Evolutionary conservation across 1,140 invertebrate genomes (phyloP).

Genomic region (Oppia nitens): DNA sequence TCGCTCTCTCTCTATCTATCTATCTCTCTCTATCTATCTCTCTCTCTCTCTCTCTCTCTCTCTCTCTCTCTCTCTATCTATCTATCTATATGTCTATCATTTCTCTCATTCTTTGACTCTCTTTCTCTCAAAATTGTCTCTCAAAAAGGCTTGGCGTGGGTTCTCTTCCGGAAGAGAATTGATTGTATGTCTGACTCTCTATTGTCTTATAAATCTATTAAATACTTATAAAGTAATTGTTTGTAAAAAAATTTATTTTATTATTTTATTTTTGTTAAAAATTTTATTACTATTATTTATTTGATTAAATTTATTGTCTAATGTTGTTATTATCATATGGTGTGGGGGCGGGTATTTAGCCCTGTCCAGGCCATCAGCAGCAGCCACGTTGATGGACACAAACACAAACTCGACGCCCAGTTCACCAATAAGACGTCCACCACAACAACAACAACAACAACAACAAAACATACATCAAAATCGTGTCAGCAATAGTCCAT

Average conservation of each 20-base stretch:
- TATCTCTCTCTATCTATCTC: no score
- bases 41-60: no score
- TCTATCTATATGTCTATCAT: no score
- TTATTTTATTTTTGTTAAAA: constrained; percentile 5
- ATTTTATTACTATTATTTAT: constrained; percentile 7
- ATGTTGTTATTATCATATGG: neutral
- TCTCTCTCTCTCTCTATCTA: no score
- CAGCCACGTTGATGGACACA: neutral
- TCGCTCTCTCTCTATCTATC: no score
- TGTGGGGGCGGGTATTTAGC: neutral
- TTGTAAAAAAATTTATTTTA: no score
- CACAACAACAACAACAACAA: no score
- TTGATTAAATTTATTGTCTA: neutral
- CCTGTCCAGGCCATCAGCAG: neutral
- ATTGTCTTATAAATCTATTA: no score
- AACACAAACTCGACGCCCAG: neutral
- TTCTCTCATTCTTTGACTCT: neutral
- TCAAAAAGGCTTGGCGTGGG: constrained; percentile 65
- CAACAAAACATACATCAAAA: no score
- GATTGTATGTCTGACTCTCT: constrained; percentile 52
- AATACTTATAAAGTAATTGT: no score
- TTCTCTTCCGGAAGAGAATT: constrained; percentile 62
- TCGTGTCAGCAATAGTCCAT: constrained; percentile 18
- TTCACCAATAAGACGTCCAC: constrained; percentile 4
- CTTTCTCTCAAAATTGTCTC: constrained; percentile 21